Conservation (phyloP, 2,888 invertebrate genomes). For the Phania funesta region DNA sequence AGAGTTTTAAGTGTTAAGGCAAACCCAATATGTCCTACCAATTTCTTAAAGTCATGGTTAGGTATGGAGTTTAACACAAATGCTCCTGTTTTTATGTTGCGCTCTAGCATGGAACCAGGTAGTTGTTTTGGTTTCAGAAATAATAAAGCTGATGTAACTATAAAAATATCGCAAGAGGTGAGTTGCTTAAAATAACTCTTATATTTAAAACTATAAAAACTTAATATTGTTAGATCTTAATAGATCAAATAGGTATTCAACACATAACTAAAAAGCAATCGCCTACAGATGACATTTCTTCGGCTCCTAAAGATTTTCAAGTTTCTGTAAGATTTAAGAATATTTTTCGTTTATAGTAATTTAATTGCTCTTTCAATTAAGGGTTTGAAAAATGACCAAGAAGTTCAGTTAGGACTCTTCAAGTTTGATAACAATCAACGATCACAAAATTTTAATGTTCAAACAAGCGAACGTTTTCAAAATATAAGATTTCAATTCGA, state of each 20-base stretch:
- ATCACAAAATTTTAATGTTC: constrained; percentile 68
- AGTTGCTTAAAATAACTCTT: background rate
- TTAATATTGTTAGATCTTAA: constrained; percentile 60
- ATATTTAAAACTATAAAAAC: background rate
- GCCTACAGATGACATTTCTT: constrained; percentile 69
- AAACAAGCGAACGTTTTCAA: constrained; percentile 44
- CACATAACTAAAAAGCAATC: constrained; percentile 72
- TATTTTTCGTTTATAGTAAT: background rate
- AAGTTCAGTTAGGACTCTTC: constrained; percentile 69
- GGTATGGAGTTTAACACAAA: constrained; percentile 73
- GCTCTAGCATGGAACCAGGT: constrained; percentile 70
- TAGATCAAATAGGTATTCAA: constrained; percentile 71
- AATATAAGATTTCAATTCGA: constrained; percentile 69
- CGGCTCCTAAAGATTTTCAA: constrained; percentile 74
- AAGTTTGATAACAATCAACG: constrained; percentile 69
- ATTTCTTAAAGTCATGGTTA: constrained; percentile 68
- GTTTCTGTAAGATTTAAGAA: constrained; percentile 69
- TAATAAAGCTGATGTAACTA: constrained; percentile 68
- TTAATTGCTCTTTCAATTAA: constrained; percentile 30
- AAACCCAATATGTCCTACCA: constrained; percentile 68
- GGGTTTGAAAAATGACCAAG: constrained; percentile 65
- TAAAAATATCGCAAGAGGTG: constrained; percentile 70
- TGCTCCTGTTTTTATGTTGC: constrained; percentile 73
- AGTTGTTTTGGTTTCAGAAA: constrained; percentile 73
- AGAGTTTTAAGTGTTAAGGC: constrained; percentile 69